phyloP scores from a whole-genome alignment of 2,888 invertebrate genomes.

The Aspidiotus rigidus region DNA sequence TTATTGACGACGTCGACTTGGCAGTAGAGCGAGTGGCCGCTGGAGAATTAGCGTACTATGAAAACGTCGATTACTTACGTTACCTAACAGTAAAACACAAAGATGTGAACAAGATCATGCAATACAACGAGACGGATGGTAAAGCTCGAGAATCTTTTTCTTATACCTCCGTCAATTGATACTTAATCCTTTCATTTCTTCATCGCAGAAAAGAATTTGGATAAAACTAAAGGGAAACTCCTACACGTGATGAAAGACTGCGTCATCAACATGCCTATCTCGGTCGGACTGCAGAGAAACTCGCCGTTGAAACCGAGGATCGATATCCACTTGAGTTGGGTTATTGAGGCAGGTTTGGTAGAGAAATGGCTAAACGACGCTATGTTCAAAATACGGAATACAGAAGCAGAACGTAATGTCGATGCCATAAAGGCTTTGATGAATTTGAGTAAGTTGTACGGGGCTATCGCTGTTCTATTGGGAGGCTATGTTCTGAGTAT shows the following conservation, averaged over 20 bases:
- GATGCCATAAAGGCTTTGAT: conserved; percentile 63
- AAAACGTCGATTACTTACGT: conserved; percentile 62
- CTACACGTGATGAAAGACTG: conserved; percentile 76
- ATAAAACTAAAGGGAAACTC: conserved; percentile 29
- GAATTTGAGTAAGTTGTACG: conserved; percentile 67
- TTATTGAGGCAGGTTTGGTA: conserved; percentile 67
- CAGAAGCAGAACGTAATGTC: conserved; percentile 43
- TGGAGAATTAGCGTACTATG: conserved; percentile 69
- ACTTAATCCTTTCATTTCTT: background rate
- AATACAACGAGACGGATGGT: conserved; percentile 28
- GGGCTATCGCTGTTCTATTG: conserved; percentile 58
- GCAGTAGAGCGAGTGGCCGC: conserved; percentile 59
- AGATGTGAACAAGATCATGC: conserved; percentile 17
- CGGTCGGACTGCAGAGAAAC: conserved; percentile 67
- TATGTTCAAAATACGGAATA: conserved; percentile 52
- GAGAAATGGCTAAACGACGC: conserved; percentile 71
- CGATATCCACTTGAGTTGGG: conserved; percentile 47
- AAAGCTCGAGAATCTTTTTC: background rate
- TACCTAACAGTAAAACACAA: conserved; percentile 49
- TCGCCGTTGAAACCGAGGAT: conserved; percentile 40
- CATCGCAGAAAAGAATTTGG: conserved; percentile 10
- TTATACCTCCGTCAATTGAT: background rate
- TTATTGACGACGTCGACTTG: conserved; percentile 45
- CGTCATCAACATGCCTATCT: conserved; percentile 68
- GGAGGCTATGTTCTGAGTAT: conserved; percentile 58